Base-by-base conservation (phyloP, 2,888 invertebrate genomes). In the Drosophila eohydei region DNA sequence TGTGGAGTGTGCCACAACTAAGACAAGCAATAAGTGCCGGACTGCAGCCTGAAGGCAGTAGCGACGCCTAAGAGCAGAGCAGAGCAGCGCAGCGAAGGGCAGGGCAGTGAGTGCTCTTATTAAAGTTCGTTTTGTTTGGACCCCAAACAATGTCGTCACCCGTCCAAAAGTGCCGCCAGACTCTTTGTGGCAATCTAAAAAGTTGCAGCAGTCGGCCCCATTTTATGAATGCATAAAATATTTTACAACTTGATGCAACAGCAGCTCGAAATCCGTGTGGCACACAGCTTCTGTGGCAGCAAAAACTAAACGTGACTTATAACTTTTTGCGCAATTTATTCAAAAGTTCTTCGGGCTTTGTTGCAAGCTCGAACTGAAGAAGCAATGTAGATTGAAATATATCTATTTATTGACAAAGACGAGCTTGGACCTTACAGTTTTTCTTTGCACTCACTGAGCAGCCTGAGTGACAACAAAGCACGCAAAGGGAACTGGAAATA, bases 121-220 rank as follows among this genome's bases (percentile, higher is more conserved):
- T 83, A 90, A 88, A 88, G 88, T 80, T 81, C 75, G 75, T 88
- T 89, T 89, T 89, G 90, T 86, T 86, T 73, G 83, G 81, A 65
- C 54, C 75, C 60, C 68, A 74, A 86, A 89, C 89, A 86, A 86
- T 85, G 86, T 78, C 70, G 72, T 72, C 72, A 61, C 72, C 86
- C 76, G 71, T 11, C 81, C 43, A 74, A 66, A 78, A 80, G 73
- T 75, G 77, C 69, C 79, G 78, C 46, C 71, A 64, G 55, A 54
- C 69, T 60, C 60, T 51, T 61, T 61, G 56, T 64, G 48, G 50
- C 66, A 41, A 51, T 50, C 56, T 57, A 43, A 69, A 72, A 63
- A 61, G 54, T 55, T 64, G 54, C 61, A 66, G 56, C 61, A 66
- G 56, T 60, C 77, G 60, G 41, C 44, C 51, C 56, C 50, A 34